phyloP scores from a whole-genome alignment of 2,888 invertebrate genomes.

The Mellilla xanthometata region DNA sequence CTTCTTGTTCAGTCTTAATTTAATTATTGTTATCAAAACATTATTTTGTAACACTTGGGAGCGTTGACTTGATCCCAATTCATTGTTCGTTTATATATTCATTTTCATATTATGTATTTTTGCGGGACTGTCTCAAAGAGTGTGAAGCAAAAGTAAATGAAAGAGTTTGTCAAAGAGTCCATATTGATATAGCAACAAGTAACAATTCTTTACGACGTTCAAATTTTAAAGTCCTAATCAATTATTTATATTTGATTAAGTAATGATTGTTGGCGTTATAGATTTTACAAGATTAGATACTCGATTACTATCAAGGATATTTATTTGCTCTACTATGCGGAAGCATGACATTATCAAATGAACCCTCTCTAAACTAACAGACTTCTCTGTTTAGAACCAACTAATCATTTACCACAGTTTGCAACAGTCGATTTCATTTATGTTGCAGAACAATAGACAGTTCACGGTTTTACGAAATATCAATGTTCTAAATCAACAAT shows the following conservation, averaged over 20 bases:
- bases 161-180: no score
- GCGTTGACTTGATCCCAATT: conserved; percentile 17
- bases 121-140: neutral
- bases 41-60: conserved; percentile 62
- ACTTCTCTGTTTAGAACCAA: conserved; percentile 54
- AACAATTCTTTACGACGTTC: no score
- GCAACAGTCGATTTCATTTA: conserved; percentile 64
- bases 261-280: no score
- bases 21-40: conserved; percentile 61
- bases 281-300: no score
- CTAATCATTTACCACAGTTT: conserved; percentile 63
- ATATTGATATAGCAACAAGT: no score
- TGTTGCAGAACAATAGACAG: conserved; percentile 67
- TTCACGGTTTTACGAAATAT: conserved; percentile 67
- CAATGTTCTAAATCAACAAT: conserved; percentile 54
- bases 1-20: conserved; percentile 56
- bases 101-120: conserved; percentile 8
- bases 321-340: no score
- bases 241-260: no score
- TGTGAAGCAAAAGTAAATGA: no score
- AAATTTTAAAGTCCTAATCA: no score
- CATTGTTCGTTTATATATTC: conserved; percentile 7
- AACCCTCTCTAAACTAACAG: conserved; percentile 50
- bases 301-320: no score
- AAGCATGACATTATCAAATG: no score